Percentiles rank a stretch among this genome's conserved stretches.
Conservation (phyloP, 1,140 invertebrate genomes). For the Episyrphus balteatus region DNA sequence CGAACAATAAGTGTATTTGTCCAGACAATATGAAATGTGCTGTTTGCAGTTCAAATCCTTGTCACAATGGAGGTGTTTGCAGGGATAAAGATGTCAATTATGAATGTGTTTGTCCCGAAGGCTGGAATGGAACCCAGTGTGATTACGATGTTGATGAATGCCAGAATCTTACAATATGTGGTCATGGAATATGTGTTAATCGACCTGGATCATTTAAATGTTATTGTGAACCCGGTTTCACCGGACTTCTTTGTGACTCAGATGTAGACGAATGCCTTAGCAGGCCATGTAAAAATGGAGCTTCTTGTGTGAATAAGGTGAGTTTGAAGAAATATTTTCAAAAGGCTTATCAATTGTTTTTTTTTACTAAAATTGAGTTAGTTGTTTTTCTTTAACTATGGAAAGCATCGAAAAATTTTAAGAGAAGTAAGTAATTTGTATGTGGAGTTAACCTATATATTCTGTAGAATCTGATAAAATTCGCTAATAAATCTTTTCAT, state of each 20-base stretch:
- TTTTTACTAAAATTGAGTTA: conserved; percentile 29
- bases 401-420: conserved; percentile 35
- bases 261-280: conserved; percentile 83
- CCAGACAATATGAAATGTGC: conserved; percentile 32
- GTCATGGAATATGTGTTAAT: conserved; percentile 74
- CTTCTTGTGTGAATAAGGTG: conserved; percentile 66
- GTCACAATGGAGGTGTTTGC: conserved; percentile 58
- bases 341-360: not conserved
- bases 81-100: conserved; percentile 43
- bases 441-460: not conserved
- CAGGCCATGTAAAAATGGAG: conserved; percentile 77
- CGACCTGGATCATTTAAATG: conserved; percentile 67
- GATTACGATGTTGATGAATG: conserved; percentile 73
- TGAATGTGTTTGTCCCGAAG: conserved; percentile 66
- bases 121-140: conserved; percentile 61
- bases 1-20: conserved; percentile 47
- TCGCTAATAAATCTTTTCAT: no score
- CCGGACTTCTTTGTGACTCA: conserved; percentile 68
- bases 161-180: conserved; percentile 51
- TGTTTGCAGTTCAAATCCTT: conserved; percentile 47
- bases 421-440: conserved; percentile 27
- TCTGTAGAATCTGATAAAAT: no score
- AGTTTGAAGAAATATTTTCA: conserved; percentile 8
- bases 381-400: conserved; percentile 37
- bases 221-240: conserved; percentile 74